Base-by-base conservation (phyloP, 2,797 vertebrate species). In the Rhinella marina region DNA sequence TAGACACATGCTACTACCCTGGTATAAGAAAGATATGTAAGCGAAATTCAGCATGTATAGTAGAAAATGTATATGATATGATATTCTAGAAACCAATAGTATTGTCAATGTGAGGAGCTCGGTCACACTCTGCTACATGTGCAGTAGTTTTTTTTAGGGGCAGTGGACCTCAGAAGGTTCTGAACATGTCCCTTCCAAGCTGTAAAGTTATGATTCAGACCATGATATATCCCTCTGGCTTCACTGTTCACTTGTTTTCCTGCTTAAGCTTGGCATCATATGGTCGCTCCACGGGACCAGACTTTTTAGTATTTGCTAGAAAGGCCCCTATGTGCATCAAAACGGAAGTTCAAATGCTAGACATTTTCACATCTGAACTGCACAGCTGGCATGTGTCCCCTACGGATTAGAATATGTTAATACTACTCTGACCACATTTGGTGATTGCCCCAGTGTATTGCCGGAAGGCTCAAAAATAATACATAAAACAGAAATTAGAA, bases 401-500 rank as follows among this genome's bases (percentile, higher is more conserved):
- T 41, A 7, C n/a, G 73, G 48, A 52, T 76, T 76, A 52, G 12
- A 23, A 13, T 52, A 76, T 50, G n/a, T 76, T 76, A 76, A 76
- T 76, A n/a, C 73, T 32, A 73, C 9, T 21, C 70, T 73, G 70
- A 73, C 70, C 48, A 52, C 75, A 54, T 77, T 77, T n/a, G 50
- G 48, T 25, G 48, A 72, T 72, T 72, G 14, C 29, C 29, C 68
- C 29, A 16, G 68, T 72, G 68, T 72, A 41, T 72, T 41, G 29
- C 19, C 14, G 21, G 68, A 29, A 72, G 29, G 68, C 29, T 72
- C 17, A 21, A 41, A 25, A 66, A 66, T 10, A 54, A 54, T 66
- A 3, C 12, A 25, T 66, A 21, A 25, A n/a, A 2, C 12, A 25
- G 25, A 7, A 29, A 6, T 70, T 16, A 70, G 17, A 29, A 70